A percentile compares a stretch with the other conserved stretches of the same genome.
These are phyloP conservation scores for Tenualosa thibaudeaui DNA, from an alignment of 2,797 vertebrate genomes.

Conservation along the genomic window DNA sequence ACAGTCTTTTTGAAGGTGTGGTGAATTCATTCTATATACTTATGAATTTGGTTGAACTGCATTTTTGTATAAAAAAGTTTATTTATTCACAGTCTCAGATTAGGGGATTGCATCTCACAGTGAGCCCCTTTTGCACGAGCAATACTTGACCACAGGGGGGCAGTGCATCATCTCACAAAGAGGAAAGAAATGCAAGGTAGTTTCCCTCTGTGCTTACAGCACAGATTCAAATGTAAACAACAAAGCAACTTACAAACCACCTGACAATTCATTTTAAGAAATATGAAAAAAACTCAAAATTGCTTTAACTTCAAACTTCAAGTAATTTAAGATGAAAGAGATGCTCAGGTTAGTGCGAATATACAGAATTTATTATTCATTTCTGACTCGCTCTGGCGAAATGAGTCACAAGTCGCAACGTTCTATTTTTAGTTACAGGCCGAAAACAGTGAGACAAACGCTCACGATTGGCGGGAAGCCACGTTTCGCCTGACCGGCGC, in stretches of 20 bases:
- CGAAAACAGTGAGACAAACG: too few species aligned
- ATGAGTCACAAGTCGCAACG: too few species aligned
- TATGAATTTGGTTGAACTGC: too few species aligned
- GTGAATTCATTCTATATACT: neutral
- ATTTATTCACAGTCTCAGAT: too few species aligned
- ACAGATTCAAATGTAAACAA: neutral
- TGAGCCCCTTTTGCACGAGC: neutral
- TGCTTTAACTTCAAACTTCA: too few species aligned
- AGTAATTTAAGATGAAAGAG: neutral
- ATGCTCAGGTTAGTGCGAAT: neutral
- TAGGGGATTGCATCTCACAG: neutral
- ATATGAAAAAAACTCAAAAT: neutral
- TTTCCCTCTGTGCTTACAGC: too few species aligned
- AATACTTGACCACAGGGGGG: slow-evolving; percentile 26
- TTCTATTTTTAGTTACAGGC: too few species aligned
- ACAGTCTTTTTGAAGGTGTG: neutral
- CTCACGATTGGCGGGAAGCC: too few species aligned
- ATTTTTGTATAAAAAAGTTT: too few species aligned
- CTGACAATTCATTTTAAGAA: neutral
- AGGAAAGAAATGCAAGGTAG: neutral
- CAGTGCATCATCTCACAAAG: neutral
- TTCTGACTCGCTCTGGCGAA: too few species aligned
- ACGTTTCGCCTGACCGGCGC: too few species aligned
- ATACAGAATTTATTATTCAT: neutral
- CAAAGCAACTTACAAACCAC: neutral